Base-by-base conservation (phyloP, 2,797 vertebrate species). In the Erithacus rubecula region DNA sequence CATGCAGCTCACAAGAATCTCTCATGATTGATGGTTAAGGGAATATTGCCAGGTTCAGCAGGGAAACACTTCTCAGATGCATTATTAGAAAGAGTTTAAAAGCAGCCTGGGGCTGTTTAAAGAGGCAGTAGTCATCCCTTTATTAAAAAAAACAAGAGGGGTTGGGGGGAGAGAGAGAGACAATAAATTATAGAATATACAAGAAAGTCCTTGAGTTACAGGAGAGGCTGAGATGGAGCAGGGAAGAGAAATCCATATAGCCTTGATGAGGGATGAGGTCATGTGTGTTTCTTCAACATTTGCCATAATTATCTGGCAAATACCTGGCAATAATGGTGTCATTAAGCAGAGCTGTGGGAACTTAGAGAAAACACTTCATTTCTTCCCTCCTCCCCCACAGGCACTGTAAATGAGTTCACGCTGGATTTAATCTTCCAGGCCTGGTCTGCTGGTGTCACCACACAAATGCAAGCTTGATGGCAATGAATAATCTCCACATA, bases 331-430 rank as follows among this genome's bases (percentile, higher is more conserved):
- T 94, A 96, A 93, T 77, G 17, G 56, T 93, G 91, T 94, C 85
- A 94, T 97, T 96, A 94, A 97, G 90, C 67, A 93, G 80, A 96
- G 64, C 95, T 90, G 56, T 94, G 85, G 77, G 91, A 94, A 94
- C 74, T 64, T 80, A 46, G 36, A 67, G 91, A 87, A 94, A 94
- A 94, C 83, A 88, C 62, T 93, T 95, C 44, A 82, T 90, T 83
- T 87, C 51, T 82, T 84, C 89, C 88, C 83, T 74, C 91, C 79
- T 91, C 82, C 92, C 83, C 92, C 83, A 93, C 85, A 83, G 84
- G 76, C 89, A 74, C 59, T 95, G 72, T 87, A 90, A 89, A 90
- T 77, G 88, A 89, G 77, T 95, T 94, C 92, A 90, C 2, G 68
- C 92, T 94, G 91, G 91, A 83, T 77, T 95, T 94, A 87, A 95